A percentile compares a stretch with the other conserved stretches of the same genome.
These are phyloP conservation scores for Phrynocephalus guinanensis DNA, from an alignment of 2,797 vertebrate genomes.

Conservation along the genomic window DNA sequence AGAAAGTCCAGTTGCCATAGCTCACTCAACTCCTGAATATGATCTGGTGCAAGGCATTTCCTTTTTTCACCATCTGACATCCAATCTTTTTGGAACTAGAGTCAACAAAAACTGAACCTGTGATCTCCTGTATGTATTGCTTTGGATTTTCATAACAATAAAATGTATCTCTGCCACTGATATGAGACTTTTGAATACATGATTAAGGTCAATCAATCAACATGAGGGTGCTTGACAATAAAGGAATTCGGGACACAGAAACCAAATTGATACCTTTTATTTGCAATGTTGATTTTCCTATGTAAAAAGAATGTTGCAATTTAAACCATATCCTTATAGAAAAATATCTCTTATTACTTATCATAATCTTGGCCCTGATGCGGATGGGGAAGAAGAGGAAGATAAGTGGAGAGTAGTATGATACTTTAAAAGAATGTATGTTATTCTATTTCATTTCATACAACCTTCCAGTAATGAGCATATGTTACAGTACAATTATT, in stretches of 20 bases:
- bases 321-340: slow-evolving; percentile 58
- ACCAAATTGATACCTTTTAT: slow-evolving; percentile 13
- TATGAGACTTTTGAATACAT: not conserved
- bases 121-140: not conserved
- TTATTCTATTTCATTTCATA: slow-evolving; percentile 75
- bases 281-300: slow-evolving; percentile 55
- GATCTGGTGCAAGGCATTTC: too few relatives aligned
- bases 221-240: not conserved
- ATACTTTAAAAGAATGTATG: slow-evolving; percentile 37
- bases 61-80: not conserved
- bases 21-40: too few relatives aligned
- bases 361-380: slow-evolving; percentile 68
- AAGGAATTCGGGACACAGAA: too few relatives aligned
- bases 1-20: too few relatives aligned
- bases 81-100: not conserved
- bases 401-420: slow-evolving; percentile 73
- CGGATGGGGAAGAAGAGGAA: slow-evolving; percentile 63
- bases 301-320: slow-evolving; percentile 48
- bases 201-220: not conserved
- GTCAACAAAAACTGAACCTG: not conserved
- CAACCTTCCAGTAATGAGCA: slow-evolving; percentile 73
- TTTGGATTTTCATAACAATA: not conserved
- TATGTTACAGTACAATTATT: slow-evolving; percentile 69
- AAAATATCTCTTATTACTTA: slow-evolving; percentile 59
- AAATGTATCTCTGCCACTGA: not conserved